Conservation (phyloP, 2,113 vertebrate genomes). For the Sterna hirundo region DNA sequence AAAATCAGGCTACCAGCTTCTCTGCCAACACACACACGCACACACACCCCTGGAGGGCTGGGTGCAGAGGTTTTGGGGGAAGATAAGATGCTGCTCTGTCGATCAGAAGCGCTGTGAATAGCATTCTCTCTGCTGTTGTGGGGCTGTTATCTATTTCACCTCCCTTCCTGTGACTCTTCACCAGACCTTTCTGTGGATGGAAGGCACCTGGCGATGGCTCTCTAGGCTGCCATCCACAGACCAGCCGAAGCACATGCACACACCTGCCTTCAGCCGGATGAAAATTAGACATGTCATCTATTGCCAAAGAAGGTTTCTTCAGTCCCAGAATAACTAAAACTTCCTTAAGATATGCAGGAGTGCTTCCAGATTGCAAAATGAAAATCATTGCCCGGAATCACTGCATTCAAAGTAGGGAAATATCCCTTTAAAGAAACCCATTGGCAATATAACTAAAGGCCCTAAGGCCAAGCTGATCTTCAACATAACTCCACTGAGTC, state of each 20-base stretch:
- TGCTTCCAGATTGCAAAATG: slow-evolving; percentile 2
- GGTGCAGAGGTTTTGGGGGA: neutral
- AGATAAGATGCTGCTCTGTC: neutral
- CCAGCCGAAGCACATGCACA: neutral
- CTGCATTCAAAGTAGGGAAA: slow-evolving; percentile 43
- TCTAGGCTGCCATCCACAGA: slow-evolving; percentile 50
- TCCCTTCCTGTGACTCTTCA: neutral
- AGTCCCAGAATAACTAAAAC: neutral
- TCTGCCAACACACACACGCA: neutral
- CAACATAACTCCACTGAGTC: slow-evolving; percentile 4
- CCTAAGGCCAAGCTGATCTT: slow-evolving; percentile 26
- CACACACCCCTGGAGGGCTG: neutral
- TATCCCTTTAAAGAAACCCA: slow-evolving; percentile 13
- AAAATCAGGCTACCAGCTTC: neutral
- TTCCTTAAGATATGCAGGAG: slow-evolving; percentile 24
- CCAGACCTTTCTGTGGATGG: neutral
- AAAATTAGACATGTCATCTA: neutral
- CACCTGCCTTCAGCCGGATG: neutral
- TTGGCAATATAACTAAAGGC: neutral
- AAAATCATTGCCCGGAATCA: slow-evolving; percentile 27
- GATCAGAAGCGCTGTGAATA: neutral
- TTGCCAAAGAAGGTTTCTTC: neutral
- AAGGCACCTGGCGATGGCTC: neutral
- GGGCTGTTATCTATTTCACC: neutral
- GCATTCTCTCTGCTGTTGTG: neutral